These are phyloP conservation scores for Strigamia maritima DNA, from an alignment of 2,888 invertebrate species.

Conservation along the genomic window DNA sequence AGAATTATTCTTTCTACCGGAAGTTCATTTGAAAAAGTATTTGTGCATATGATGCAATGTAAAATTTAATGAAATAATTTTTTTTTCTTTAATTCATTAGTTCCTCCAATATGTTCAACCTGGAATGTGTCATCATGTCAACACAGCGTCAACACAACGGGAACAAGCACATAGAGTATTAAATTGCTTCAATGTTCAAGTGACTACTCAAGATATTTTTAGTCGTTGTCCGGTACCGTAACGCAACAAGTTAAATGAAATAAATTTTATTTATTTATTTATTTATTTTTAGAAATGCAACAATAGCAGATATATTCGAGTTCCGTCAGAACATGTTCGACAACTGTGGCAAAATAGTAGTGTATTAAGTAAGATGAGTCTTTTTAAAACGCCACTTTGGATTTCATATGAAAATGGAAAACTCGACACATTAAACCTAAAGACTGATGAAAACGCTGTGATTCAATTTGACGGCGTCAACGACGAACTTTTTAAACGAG, in stretches of 20 bases:
- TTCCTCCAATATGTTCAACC: conserved; percentile 57
- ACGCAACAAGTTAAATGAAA: background rate
- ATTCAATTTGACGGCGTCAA: conserved; percentile 56
- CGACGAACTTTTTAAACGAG: conserved; percentile 53
- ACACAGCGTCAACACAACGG: conserved; percentile 47
- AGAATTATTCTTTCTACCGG: background rate
- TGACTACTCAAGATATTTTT: conserved; percentile 65
- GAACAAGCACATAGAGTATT: conserved; percentile 68
- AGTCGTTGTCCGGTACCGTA: conserved; percentile 63
- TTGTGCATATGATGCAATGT: background rate
- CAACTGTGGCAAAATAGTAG: conserved; percentile 33
- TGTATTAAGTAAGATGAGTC: background rate
- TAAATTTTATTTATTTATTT: background rate
- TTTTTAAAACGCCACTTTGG: background rate
- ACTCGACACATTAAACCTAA: background rate
- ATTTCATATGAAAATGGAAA: background rate
- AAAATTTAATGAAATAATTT: background rate
- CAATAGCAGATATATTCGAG: conserved; percentile 54
- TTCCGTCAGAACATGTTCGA: conserved; percentile 46
- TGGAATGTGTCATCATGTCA: conserved; percentile 61
- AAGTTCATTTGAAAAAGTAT: background rate
- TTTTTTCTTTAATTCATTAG: conserved; percentile 45
- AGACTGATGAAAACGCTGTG: background rate
- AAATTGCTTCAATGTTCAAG: conserved; percentile 62
- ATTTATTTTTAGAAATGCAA: conserved; percentile 55